Conservation (phyloP, 2,797 vertebrate species). For the Anomalospiza imberbis region DNA sequence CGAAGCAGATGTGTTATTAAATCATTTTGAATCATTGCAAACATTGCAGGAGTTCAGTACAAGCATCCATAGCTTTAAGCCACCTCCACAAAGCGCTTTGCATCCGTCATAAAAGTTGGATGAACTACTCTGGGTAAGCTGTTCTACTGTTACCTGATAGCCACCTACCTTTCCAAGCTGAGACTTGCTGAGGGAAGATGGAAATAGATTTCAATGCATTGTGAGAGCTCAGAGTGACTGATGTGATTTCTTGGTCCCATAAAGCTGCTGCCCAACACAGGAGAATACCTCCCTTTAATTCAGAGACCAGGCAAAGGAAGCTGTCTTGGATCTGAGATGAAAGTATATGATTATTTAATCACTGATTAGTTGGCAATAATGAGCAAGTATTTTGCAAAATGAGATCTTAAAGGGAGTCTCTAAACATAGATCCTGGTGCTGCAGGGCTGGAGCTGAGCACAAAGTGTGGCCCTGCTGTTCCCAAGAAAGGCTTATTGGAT, state of each 20-base stretch:
- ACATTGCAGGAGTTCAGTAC: background rate
- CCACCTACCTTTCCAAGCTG: background rate
- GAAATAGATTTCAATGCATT: background rate
- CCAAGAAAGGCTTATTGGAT: accelerated
- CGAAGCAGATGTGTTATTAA: background rate
- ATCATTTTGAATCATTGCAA: background rate
- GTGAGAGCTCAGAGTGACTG: background rate
- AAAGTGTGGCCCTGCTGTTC: background rate
- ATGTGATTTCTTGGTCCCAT: background rate
- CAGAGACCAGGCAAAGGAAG: background rate
- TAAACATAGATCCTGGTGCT: background rate
- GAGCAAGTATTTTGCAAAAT: constrained; percentile 21
- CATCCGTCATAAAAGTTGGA: background rate
- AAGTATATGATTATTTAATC: constrained; percentile 33
- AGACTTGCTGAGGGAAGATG: background rate
- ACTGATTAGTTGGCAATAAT: background rate
- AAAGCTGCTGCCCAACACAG: background rate
- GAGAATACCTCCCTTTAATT: background rate
- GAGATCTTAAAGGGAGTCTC: background rate
- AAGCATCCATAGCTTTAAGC: background rate
- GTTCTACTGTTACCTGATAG: background rate
- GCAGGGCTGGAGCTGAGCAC: background rate
- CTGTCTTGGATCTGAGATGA: background rate
- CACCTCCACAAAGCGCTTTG: background rate
- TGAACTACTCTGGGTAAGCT: background rate